Percentiles rank a stretch among this genome's conserved stretches.
phyloP scores from a whole-genome alignment of 1,140 invertebrate species.

The Coboldia fuscipes region DNA sequence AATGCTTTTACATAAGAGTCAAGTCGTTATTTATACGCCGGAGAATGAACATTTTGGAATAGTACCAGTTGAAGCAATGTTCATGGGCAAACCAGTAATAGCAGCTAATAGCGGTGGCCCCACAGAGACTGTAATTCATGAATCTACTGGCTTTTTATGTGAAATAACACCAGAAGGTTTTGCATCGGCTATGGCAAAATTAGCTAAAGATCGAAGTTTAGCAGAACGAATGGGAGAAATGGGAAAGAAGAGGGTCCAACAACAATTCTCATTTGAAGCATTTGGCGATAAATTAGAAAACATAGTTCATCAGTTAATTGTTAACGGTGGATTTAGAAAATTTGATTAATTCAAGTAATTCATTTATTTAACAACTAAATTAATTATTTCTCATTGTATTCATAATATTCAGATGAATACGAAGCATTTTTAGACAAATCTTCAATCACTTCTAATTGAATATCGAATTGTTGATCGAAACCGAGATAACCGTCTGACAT shows the following conservation, averaged over 20 bases:
- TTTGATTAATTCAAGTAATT: too few relatives aligned
- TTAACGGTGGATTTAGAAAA: too few relatives aligned
- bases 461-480: constrained; percentile 81
- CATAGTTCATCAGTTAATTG: constrained; percentile 25
- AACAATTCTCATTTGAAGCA: constrained; percentile 58
- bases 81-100: constrained; percentile 75
- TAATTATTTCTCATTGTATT: too few relatives aligned
- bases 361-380: too few relatives aligned
- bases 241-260: constrained; percentile 45
- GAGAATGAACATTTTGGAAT: constrained; percentile 98
- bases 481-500: constrained; percentile 90
- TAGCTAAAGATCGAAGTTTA: constrained; percentile 35
- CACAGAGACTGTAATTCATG: constrained; percentile 62
- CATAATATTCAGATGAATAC: too few relatives aligned
- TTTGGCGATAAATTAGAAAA: constrained; percentile 45
- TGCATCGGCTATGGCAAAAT: constrained; percentile 49
- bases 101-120: constrained; percentile 92
- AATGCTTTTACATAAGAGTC: constrained; percentile 47
- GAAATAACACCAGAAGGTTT: constrained; percentile 44
- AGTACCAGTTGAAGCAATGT: constrained; percentile 98
- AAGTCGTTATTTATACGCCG: constrained; percentile 84
- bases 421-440: too few relatives aligned
- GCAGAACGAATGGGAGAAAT: constrained; percentile 40
- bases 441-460: constrained; percentile 38
- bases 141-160: constrained; percentile 78